Evolutionary conservation across 2,113 vertebrate species (phyloP).

Genomic region (Sebastes schlegelii): DNA sequence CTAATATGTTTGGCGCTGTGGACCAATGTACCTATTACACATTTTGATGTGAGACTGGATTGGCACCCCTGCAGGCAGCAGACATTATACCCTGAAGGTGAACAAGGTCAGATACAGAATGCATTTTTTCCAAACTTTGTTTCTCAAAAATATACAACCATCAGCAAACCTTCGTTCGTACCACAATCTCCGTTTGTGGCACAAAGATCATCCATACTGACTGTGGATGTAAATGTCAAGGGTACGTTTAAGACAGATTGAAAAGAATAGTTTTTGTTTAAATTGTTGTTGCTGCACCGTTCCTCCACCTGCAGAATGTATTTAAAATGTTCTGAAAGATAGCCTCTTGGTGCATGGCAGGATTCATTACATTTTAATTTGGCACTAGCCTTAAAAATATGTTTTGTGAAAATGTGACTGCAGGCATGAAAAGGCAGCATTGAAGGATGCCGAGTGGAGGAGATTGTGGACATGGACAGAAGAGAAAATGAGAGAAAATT

Average conservation of each 20-base stretch:
- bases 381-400: conserved; percentile 22
- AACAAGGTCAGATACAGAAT: conserved; percentile 45
- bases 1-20: too few relatives aligned
- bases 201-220: background rate
- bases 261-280: background rate
- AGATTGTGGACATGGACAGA: background rate
- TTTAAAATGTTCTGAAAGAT: conserved; percentile 23
- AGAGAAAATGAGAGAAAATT: background rate
- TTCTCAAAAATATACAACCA: background rate
- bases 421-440: conserved; percentile 28
- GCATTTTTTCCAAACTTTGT: conserved; percentile 8
- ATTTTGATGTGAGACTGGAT: too few relatives aligned
- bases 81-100: conserved; percentile 11
- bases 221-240: background rate
- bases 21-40: too few relatives aligned
- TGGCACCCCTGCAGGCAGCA: conserved; percentile 10
- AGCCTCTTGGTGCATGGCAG: conserved; percentile 22
- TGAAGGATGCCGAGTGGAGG: conserved; percentile 5
- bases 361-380: conserved; percentile 50
- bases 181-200: background rate
- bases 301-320: conserved; percentile 10
- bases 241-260: background rate
- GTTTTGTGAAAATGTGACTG: conserved; percentile 47
- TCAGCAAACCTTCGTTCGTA: background rate
- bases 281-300: background rate